These are phyloP conservation scores for Drosophila kanekoi DNA, from an alignment of 2,888 invertebrate species.

Conservation along the genomic window DNA sequence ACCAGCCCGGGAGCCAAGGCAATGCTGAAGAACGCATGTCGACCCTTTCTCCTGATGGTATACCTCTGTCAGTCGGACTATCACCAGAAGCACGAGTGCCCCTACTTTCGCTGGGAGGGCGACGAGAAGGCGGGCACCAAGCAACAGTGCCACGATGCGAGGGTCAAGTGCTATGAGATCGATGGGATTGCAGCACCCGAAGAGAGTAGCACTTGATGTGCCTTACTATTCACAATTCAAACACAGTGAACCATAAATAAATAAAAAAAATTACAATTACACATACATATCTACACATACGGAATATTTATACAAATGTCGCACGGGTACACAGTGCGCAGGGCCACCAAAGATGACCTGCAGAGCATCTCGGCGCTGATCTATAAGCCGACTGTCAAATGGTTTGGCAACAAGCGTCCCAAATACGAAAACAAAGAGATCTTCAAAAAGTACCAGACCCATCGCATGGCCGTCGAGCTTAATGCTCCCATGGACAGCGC, in stretches of 20 bases:
- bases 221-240: conserved; percentile 19
- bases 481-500: neutral
- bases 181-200: conserved; percentile 54
- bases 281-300: conserved; percentile 4
- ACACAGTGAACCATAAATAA: conserved; percentile 4
- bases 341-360: conserved; percentile 44
- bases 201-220: neutral
- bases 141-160: conserved; percentile 45
- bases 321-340: conserved; percentile 45
- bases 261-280: conserved; percentile 1
- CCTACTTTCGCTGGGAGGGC: conserved; percentile 71
- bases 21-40: conserved; percentile 57
- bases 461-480: conserved; percentile 63
- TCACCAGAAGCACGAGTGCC: conserved; percentile 64
- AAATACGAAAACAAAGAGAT: conserved; percentile 42
- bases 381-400: conserved; percentile 21
- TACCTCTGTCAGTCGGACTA: conserved; percentile 64
- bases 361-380: conserved; percentile 20
- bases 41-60: conserved; percentile 66
- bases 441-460: conserved; percentile 64
- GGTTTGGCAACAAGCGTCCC: conserved; percentile 59
- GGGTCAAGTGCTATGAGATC: conserved; percentile 60
- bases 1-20: conserved; percentile 45
- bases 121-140: neutral
- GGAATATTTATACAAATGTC: conserved; percentile 12